Base-by-base conservation (phyloP, 37 sponge, comb jelly and placozoan species). In the Spongia lamella region DNA sequence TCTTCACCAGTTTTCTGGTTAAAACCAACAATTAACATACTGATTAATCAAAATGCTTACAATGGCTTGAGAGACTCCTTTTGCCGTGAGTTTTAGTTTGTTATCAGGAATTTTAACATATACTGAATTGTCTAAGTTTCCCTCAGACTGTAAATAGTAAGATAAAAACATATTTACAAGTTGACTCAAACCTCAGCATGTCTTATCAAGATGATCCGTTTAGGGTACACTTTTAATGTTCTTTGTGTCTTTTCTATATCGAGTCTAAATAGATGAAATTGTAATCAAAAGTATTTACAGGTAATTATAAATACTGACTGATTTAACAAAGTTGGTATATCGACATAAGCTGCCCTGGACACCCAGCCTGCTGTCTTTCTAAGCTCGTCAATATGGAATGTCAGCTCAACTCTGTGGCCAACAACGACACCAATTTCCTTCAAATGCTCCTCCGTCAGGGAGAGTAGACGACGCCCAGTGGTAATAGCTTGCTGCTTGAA, bases 391-490 rank as follows among this genome's bases (percentile, higher is more conserved):
- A 92, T 56, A 5, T 35, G 36, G 32, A 63, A 61, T 38, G 71
- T 17, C 53, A 92, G 36, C 39, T 64, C 52, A 40, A 92, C 60
- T 2, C 93, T 68, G 57, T 84, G 70, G 5, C 93, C 93, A 16
- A 92, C 61, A 36, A 33, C 65, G 2, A 92, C 49, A 17, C 89
- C 93, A 67, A 92, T 84, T 60, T 92, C 89, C 38, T 78, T 76
- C 66, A 92, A 68, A 43, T 92, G 93, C 3, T 56, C 37, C 74
- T 92, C 93, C 30, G 61, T 47, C 60, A 92, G 64, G 13, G 36
- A 53, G 7, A 88, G 58, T 49, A 92, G 74, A 0, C 58, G 40
- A 6, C 49, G 20, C 0, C 93, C 93, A 57, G 64, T 83, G 19
- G 21, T 56, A 16, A 92, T 81, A 5, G 26, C 66, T 27, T 91